phyloP scores from a whole-genome alignment of 2,113 vertebrate genomes.

The Aptenodytes forsteri region DNA sequence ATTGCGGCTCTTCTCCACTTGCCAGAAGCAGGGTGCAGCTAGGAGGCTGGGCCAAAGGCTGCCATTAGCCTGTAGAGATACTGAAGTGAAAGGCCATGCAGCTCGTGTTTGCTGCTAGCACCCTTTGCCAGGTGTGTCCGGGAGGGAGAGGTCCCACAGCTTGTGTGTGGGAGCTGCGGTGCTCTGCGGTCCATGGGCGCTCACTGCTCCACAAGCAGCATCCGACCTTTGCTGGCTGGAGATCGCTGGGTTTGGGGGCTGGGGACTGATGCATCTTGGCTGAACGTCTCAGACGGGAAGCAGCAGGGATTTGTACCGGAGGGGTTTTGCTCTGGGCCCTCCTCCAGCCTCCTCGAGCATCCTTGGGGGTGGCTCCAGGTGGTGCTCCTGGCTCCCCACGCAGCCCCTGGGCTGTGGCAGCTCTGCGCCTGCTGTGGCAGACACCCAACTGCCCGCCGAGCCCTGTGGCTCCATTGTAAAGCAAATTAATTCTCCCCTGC shows the following conservation, averaged over 20 bases:
- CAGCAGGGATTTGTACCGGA: not conserved
- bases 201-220: not conserved
- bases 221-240: fast-evolving
- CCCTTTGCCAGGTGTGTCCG: not conserved
- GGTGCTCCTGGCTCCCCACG: fast-evolving
- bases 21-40: not conserved
- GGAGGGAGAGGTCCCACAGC: not conserved
- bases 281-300: fast-evolving
- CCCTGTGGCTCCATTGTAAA: not conserved
- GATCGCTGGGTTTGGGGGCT: fast-evolving
- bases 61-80: not conserved
- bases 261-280: fast-evolving
- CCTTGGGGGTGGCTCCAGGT: not conserved
- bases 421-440: fast-evolving
- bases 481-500: not conserved
- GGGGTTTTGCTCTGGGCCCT: not conserved
- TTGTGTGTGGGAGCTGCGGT: fast-evolving
- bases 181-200: fast-evolving
- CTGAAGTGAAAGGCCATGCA: not conserved
- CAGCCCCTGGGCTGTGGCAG: not conserved
- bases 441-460: not conserved
- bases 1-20: not conserved
- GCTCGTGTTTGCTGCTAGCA: not conserved
- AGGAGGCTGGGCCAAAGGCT: not conserved
- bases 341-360: not conserved